A percentile compares a stretch with the other conserved stretches of the same genome.
Conservation (phyloP, 2,888 invertebrate genomes). For the Drosophila picticornis region DNA sequence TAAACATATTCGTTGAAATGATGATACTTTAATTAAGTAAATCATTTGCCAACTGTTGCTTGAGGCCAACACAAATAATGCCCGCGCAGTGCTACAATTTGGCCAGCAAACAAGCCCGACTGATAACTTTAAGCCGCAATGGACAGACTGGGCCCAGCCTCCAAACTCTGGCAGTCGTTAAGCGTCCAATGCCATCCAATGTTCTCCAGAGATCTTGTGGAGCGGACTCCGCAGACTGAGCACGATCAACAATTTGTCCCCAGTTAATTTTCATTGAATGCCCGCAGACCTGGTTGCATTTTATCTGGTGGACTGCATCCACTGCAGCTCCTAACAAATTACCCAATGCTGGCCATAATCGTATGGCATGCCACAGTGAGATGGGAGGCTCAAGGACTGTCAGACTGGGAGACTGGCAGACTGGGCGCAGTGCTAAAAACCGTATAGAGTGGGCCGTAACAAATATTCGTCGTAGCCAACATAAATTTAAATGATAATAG, state of each 20-base stretch:
- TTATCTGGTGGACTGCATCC: constrained; percentile 51
- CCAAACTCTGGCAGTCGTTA: constrained; percentile 36
- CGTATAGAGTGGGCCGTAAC: constrained; percentile 44
- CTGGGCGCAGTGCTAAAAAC: background rate
- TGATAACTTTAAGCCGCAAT: constrained; percentile 19
- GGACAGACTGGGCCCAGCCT: constrained; percentile 2
- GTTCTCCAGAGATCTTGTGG: constrained; percentile 15
- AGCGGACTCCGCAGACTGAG: background rate
- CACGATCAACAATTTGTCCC: constrained; percentile 63
- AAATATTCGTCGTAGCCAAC: constrained; percentile 66
- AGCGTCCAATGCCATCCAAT: constrained; percentile 40
- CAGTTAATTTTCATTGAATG: constrained; percentile 59
- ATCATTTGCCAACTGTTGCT: constrained; percentile 17
- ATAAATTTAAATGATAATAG: constrained; percentile 80
- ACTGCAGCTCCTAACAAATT: constrained; percentile 52
- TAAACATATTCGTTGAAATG: constrained; percentile 14
- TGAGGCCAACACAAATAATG: constrained; percentile 30
- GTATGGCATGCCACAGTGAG: constrained; percentile 37
- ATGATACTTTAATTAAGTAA: constrained; percentile 7
- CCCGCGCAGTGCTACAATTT: constrained; percentile 35
- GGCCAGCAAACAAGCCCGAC: constrained; percentile 21
- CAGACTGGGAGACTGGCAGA: background rate
- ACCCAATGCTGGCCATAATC: constrained; percentile 53
- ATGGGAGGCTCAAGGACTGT: background rate
- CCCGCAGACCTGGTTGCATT: constrained; percentile 35